Percentiles rank a stretch among this genome's conserved stretches.
These are phyloP conservation scores for Telenomus remus DNA, from an alignment of 1,140 invertebrate species.

Conservation along the genomic window DNA sequence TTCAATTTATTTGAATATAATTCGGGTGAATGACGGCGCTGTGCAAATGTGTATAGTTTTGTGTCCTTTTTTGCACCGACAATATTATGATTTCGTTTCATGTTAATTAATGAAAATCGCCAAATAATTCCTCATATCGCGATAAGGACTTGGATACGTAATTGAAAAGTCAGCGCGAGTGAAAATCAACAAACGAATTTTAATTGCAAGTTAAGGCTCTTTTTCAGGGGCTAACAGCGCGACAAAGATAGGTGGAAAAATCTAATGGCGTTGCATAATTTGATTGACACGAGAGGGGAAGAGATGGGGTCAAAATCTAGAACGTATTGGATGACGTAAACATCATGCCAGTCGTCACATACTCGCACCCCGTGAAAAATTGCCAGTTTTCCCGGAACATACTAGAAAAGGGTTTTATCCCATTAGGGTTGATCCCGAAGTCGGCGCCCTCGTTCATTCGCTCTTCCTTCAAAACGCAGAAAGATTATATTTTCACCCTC, in stretches of 20 bases:
- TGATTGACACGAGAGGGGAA: slow-evolving; percentile 12
- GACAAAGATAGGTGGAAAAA: slow-evolving; percentile 19
- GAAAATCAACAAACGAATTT: slow-evolving; percentile 36
- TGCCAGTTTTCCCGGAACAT: slow-evolving; percentile 19
- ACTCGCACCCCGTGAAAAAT: slow-evolving; percentile 30
- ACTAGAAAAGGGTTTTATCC: slow-evolving; percentile 36
- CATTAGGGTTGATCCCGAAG: slow-evolving; percentile 28
- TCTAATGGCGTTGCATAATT: slow-evolving; percentile 37
- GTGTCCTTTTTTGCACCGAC: slow-evolving; percentile 5
- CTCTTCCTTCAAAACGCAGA: slow-evolving; percentile 3
- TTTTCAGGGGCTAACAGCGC: not conserved
- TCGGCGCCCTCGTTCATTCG: slow-evolving; percentile 15
- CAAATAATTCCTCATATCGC: slow-evolving; percentile 15
- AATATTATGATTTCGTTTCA: slow-evolving; percentile 37
- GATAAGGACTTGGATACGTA: slow-evolving; percentile 9
- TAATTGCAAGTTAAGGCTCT: slow-evolving; percentile 14
- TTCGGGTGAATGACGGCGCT: slow-evolving; percentile 35
- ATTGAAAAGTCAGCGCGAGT: slow-evolving; percentile 25
- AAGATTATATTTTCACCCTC: slow-evolving; percentile 18
- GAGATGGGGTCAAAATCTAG: slow-evolving; percentile 22
- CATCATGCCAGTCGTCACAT: slow-evolving; percentile 27
- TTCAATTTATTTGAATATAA: slow-evolving; percentile 57
- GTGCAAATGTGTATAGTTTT: slow-evolving; percentile 17
- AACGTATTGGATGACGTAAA: slow-evolving; percentile 41
- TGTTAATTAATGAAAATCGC: slow-evolving; percentile 51